A percentile compares a stretch with the other conserved stretches of the same genome.
These are phyloP conservation scores for Anolis sagrei DNA, from an alignment of 2,113 vertebrate species.

Conservation along the genomic window DNA sequence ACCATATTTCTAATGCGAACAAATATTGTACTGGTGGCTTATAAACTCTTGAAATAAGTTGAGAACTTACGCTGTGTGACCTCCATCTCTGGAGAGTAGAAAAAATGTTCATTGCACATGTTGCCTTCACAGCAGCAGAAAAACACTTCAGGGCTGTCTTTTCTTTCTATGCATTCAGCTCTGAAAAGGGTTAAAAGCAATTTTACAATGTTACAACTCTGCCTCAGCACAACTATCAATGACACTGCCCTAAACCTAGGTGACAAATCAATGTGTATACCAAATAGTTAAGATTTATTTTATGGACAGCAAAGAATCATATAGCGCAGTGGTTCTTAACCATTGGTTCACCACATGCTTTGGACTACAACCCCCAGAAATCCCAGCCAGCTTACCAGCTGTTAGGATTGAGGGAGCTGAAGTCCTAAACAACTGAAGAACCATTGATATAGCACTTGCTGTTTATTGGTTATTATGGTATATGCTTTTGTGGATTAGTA, in stretches of 20 bases:
- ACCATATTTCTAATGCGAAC: background rate
- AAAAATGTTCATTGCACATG: slow-evolving; percentile 95
- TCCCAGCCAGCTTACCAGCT: no score
- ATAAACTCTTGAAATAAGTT: background rate
- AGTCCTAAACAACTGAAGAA: no score
- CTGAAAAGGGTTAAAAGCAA: slow-evolving; percentile 69
- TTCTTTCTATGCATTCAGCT: slow-evolving; percentile 93
- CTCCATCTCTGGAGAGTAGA: slow-evolving; percentile 88
- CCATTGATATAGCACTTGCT: background rate
- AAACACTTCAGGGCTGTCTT: slow-evolving; percentile 95
- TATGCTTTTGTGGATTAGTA: background rate
- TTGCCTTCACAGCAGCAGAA: slow-evolving; percentile 99
- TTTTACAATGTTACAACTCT: background rate
- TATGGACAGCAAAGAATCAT: background rate
- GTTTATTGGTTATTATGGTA: background rate
- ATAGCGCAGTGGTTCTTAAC: no score
- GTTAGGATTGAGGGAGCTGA: no score
- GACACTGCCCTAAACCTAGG: background rate
- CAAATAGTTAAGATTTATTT: background rate
- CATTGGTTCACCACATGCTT: no score
- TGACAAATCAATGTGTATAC: background rate
- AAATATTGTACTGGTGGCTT: rapidly evolving
- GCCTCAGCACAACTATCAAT: background rate
- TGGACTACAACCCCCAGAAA: no score
- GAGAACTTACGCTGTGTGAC: slow-evolving; percentile 82